phyloP scores from a whole-genome alignment of 1,140 invertebrate species.

The Drosophila obscura region DNA sequence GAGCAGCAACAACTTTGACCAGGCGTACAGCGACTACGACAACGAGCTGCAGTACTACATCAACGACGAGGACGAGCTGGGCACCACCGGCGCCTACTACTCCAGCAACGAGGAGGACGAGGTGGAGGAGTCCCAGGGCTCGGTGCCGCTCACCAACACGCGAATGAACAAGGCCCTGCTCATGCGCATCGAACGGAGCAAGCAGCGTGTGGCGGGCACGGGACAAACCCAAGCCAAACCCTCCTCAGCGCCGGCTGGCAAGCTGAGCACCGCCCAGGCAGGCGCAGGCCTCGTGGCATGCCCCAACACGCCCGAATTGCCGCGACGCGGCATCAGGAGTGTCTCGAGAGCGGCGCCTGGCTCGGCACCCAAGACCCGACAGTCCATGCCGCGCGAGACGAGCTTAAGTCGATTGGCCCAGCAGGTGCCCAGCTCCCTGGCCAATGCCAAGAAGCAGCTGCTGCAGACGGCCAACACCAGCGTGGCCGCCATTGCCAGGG shows the following conservation, averaged over 20 bases:
- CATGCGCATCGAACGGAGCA: constrained; percentile 83
- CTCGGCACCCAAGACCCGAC: constrained; percentile 56
- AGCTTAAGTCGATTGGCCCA: constrained; percentile 77
- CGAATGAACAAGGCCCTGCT: constrained; percentile 85
- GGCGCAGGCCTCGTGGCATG: constrained; percentile 81
- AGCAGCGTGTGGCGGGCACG: constrained; percentile 71
- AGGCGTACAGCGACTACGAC: constrained; percentile 78
- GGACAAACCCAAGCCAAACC: constrained; percentile 67
- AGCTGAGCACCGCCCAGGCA: constrained; percentile 55
- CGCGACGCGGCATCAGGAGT: constrained; percentile 77
- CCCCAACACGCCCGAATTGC: constrained; percentile 85
- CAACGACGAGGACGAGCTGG: constrained; percentile 79
- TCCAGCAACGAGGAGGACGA: constrained; percentile 67
- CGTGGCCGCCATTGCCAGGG: constrained; percentile 16
- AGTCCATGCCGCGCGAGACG: constrained; percentile 82
- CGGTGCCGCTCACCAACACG: constrained; percentile 84
- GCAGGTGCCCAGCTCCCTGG: constrained; percentile 80
- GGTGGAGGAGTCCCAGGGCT: constrained; percentile 13
- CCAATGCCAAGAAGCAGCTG: constrained; percentile 81
- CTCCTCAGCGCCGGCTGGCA: constrained; percentile 69
- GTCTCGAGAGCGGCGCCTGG: constrained; percentile 54
- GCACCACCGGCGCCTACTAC: constrained; percentile 73
- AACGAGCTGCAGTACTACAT: constrained; percentile 83
- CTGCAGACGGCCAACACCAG: constrained; percentile 74
- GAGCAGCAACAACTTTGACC: constrained; percentile 82